Evolutionary conservation across 2,113 vertebrate genomes (phyloP), one percentile per base, ranked within the genome.

Genomic region (Pseudonaja textilis): DNA sequence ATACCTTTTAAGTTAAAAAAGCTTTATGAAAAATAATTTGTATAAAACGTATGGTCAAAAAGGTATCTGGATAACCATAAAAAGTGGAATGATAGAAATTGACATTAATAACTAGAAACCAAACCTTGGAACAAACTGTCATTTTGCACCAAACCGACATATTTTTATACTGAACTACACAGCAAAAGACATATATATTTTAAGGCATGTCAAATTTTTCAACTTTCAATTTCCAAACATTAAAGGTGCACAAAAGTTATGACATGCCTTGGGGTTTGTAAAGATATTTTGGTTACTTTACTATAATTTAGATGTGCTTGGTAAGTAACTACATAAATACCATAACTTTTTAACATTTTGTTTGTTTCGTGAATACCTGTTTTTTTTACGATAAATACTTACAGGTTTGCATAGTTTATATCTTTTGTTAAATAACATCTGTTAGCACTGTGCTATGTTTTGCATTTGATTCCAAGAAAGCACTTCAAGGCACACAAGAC

Each of bases 351-450:
- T 61, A 61, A 61, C 25, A 61, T 61, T 61, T 61, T 9, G 20
- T 61, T 61, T 61, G 25, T 61, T 61, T 61, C 25, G 25, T 61
- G 25, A 55, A 29, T 14, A 81, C 55, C 56, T 61, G 69, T 34
- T 87, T 54, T 18, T 47, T 90, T 8, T 45, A 93, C 1, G 47
- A 29, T 52, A 92, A 47, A 57, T n/a, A 74, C 54, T 29, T 74
- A 89, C 34, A 59, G 11, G 94, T 96, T 96, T 96, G 96, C 95
- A 96, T 95, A 96, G 94, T 92, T 95, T 86, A 95, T 59, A 81
- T 91, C 69, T 45, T 11, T 95, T 92, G 85, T 93, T 81, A 81
- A 39, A 81, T 81, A 39, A 34, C 14, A 20, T 74, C 64, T 18
- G n/a, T 74, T 34, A 81, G 18, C 74, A 3, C 74, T 39, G 6